Base-by-base conservation (phyloP, 2,797 vertebrate species). In the Amphiprion clarkii region DNA sequence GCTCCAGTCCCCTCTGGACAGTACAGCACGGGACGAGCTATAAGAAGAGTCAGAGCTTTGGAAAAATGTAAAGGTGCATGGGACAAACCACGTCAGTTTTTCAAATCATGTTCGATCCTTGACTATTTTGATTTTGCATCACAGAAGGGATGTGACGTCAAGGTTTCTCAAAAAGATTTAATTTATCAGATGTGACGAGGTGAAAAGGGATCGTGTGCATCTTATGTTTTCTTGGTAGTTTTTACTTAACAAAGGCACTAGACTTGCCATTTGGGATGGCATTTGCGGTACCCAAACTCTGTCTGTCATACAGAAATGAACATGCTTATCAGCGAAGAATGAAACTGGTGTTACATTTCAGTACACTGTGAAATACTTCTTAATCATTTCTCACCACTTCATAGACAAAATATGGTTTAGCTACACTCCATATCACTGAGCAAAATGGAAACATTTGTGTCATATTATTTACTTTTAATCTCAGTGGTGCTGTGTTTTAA, bases 11-110 rank as follows among this genome's bases (percentile, higher is more conserved):
- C 94, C 96, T 0, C 90, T 97, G 62, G 97, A 97, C 94, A 96
- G 95, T 11, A 89, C 96, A 0, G 96, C 96, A 2, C 94, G 97
- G 3, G 97, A 98, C 0, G 97, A 98, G 87, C 95, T 98, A 90
- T 98, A 94, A 97, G 88, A 79, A 25, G 49, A 54, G 60, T 4
- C 49, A 67, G 64, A 67, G 39, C 58, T 51, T 66, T 27, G 44
- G 31, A 53, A 33, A 64, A 53, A 61, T 61, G 33, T 55, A 67
- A 54, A 83, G 11, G 44, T 70, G 62, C 58, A 36, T 42, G 19
- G 51, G 72, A 44, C 13, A 42, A 49, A 67, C 13, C 25, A 53
- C 55, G 44, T 33, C 68, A 39, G 16, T 53, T 79, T 79, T 76
- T 58, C 11, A 10, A 49, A 55, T 79, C 44, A 27, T 53, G 58